phyloP scores from a whole-genome alignment of 2,113 vertebrate genomes.

The Ammodytes dubius region DNA sequence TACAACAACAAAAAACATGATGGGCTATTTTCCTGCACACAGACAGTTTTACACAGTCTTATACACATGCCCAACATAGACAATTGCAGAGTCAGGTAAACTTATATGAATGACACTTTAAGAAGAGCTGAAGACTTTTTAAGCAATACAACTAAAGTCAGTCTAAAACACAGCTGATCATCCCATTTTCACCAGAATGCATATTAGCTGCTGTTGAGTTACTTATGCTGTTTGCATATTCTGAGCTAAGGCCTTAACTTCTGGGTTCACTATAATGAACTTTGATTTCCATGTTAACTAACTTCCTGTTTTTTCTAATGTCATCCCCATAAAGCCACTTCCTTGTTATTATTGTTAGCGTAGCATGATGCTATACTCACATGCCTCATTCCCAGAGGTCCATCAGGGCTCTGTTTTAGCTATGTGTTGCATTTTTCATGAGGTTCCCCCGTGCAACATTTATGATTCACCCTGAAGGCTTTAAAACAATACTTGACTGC shows the following conservation, averaged over 20 bases:
- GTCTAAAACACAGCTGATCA: background rate
- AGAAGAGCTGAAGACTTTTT: constrained; percentile 5
- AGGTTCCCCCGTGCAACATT: constrained; percentile 81
- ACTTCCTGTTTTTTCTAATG: constrained; percentile 54
- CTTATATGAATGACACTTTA: constrained; percentile 11
- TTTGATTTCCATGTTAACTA: constrained; percentile 51
- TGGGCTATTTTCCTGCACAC: constrained; percentile 24
- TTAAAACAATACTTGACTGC: constrained; percentile 81
- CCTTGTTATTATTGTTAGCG: constrained; percentile 62
- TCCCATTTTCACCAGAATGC: background rate
- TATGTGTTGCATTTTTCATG: constrained; percentile 82
- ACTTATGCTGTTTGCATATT: constrained; percentile 15
- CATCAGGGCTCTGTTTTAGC: constrained; percentile 71
- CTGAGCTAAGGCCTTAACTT: background rate
- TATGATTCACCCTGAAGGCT: constrained; percentile 78
- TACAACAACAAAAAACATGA: constrained; percentile 24
- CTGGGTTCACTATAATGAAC: background rate
- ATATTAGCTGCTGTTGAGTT: background rate
- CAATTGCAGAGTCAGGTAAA: constrained; percentile 18
- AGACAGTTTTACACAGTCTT: constrained; percentile 10
- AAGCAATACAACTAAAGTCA: background rate
- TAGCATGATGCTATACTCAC: constrained; percentile 70
- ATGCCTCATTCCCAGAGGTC: constrained; percentile 69
- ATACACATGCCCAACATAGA: background rate
- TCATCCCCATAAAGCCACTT: constrained; percentile 49